Base-by-base conservation (phyloP, 2,113 vertebrate species). In the Hassar affinis region DNA sequence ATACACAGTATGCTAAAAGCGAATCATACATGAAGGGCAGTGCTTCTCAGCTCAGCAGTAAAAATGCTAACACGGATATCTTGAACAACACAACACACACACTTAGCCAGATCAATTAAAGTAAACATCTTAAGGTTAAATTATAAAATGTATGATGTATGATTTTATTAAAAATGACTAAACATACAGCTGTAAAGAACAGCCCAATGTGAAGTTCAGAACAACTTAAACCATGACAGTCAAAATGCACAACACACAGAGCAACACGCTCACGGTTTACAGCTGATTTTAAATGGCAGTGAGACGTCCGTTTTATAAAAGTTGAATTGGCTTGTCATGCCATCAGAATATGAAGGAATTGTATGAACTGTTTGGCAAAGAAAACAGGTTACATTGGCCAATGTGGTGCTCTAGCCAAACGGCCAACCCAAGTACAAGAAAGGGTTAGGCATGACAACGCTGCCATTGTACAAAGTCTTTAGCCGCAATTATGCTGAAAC, bases 31-130 rank as follows among this genome's bases (percentile, higher is more conserved):
- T 9, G 1, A 47, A 72, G 42, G n/a, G 6, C 45, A 27, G 27
- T 30, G n/a, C 57, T 51, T 72, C 22, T 18, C 9, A 25, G 79
- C 45, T 86, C 83, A 86, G 78, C 80, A 83, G 62, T 69, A 80
- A 86, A 80, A 85, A 38, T 74, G 68, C 79, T 51, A 69, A 77
- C 79, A 45, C 33, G 72, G 33, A 77, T 51, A 68, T 81, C 69
- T 78, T 51, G 74, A 61, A 75, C 78, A 84, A 61, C 54, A 68
- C 20, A n/a, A 14, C 51, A 80, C 57, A 76, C 68, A 68, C 62
- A 5, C n/a, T 33, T 35, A 56, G 47, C 35, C 49, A 6, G 12
- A n/a, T 49, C 76, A 84, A 25, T 71, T 7, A 45, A 74, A n/a
- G 12, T 9, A 51, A 33, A 80, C 27, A 18, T 22, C 45, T 61